Base-by-base conservation (phyloP, 2,888 invertebrate species). In the Colletes collaris region DNA sequence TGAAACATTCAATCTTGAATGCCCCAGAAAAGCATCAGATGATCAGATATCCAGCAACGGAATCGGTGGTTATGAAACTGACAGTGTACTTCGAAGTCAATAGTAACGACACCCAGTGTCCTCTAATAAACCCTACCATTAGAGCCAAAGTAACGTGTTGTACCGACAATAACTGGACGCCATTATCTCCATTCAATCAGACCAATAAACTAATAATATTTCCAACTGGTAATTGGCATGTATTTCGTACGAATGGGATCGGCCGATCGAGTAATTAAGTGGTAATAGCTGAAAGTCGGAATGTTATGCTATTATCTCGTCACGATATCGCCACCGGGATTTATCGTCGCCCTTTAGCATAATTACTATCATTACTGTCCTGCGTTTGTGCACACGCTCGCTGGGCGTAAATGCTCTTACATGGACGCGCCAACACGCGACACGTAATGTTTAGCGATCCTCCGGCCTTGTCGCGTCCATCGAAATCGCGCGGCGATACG, bases 311-410 rank as follows among this genome's bases (percentile, higher is more conserved):
- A 27, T 27, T 27, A 80, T 82, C 81, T 82, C 58, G 81, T 67
- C 65, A 69, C 79, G 79, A 79, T 84, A 85, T 84, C 84, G 52
- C 68, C 68, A 11, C 60, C n/a, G 53, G 68, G 63, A 84, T 84
- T 85, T 85, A 84, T 84, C 84, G 82, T 76, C 76, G 73, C 77
- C 82, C 84, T 84, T 84, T 83, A 81, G 78, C 82, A 83, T 85
- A 85, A 85, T 85, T 79, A 82, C 84, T 84, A 82, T 82, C 80
- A 84, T 85, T 83, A 85, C 78, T 85, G 84, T 74, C 64, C 60
- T 70, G 58, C 72, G 65, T 56, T 55, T 62, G 59, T 58, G 67
- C 46, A 56, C 65, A 56, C 69, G 66, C 58, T 10, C 62, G 49
- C 10, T 46, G 64, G 76, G 63, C 78, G 74, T 80, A 70, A 77